A percentile compares a stretch with the other conserved stretches of the same genome.
phyloP scores from a whole-genome alignment of 2,888 invertebrate genomes.

The Idaea aversata region DNA sequence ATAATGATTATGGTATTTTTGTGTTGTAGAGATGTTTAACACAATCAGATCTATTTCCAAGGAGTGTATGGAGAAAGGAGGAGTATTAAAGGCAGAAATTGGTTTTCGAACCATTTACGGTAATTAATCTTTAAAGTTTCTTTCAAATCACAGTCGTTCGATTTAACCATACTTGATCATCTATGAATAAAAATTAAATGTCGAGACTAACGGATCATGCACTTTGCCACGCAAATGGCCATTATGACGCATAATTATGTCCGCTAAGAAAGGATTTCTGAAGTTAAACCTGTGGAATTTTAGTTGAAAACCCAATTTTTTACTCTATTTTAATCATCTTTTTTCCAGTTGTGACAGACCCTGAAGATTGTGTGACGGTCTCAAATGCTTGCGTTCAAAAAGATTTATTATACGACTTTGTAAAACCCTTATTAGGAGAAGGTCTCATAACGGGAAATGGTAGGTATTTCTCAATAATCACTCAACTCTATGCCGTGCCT shows the following conservation, averaged over 20 bases:
- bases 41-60: neutral
- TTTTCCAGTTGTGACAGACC: neutral
- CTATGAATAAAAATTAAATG: too few species aligned
- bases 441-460: neutral
- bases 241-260: too few species aligned
- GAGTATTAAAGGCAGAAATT: conserved; percentile 53
- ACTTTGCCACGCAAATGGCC: too few species aligned
- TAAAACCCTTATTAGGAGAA: conserved; percentile 2
- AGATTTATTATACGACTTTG: neutral
- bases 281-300: too few species aligned
- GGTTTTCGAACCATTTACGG: conserved; percentile 59
- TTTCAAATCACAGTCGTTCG: neutral
- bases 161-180: too few species aligned
- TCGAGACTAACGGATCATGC: too few species aligned
- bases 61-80: conserved; percentile 32
- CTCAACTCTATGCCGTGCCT: too few species aligned
- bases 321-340: neutral
- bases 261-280: too few species aligned
- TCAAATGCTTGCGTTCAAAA: neutral
- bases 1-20: neutral
- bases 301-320: neutral
- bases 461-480: neutral
- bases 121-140: conserved; percentile 20
- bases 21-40: neutral
- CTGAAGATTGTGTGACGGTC: neutral